These are phyloP conservation scores for Pseudococcus viburni DNA, from an alignment of 2,888 invertebrate species.

Conservation along the genomic window DNA sequence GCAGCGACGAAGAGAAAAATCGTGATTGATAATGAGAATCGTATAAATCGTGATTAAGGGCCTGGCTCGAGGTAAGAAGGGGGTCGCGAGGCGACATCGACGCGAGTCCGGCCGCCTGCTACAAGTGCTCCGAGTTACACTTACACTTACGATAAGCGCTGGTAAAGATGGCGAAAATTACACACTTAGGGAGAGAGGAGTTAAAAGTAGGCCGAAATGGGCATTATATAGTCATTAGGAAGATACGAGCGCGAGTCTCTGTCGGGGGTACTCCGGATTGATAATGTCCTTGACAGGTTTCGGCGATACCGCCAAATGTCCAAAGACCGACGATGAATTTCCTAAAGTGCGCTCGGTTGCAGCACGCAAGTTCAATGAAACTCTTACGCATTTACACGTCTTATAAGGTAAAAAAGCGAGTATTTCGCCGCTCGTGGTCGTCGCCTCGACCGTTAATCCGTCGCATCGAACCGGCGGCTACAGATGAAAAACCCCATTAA, in stretches of 20 bases:
- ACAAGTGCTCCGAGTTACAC: background rate
- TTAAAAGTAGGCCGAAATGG: slow-evolving; percentile 19
- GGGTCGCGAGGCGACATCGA: background rate
- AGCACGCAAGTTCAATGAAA: slow-evolving; percentile 19
- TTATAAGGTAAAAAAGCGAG: background rate
- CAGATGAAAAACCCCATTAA: slow-evolving; percentile 39
- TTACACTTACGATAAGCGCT: background rate
- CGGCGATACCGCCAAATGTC: background rate
- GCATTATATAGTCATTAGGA: slow-evolving; percentile 23
- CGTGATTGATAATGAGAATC: slow-evolving; percentile 45
- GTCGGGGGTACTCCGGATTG: too few relatives aligned
- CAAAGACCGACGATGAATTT: background rate
- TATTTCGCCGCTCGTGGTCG: background rate
- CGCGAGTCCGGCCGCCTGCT: background rate
- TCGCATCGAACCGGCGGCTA: background rate
- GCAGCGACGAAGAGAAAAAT: background rate
- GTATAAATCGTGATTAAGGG: slow-evolving; percentile 38
- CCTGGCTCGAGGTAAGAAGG: background rate
- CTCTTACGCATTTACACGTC: background rate
- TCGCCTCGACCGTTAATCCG: slow-evolving; percentile 26
- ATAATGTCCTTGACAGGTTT: background rate
- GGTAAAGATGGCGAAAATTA: background rate
- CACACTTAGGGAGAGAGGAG: background rate
- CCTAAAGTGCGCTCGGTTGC: background rate
- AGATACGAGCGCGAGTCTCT: background rate